phyloP scores from a whole-genome alignment of 2,888 invertebrate species.

The Furcula furcula region DNA sequence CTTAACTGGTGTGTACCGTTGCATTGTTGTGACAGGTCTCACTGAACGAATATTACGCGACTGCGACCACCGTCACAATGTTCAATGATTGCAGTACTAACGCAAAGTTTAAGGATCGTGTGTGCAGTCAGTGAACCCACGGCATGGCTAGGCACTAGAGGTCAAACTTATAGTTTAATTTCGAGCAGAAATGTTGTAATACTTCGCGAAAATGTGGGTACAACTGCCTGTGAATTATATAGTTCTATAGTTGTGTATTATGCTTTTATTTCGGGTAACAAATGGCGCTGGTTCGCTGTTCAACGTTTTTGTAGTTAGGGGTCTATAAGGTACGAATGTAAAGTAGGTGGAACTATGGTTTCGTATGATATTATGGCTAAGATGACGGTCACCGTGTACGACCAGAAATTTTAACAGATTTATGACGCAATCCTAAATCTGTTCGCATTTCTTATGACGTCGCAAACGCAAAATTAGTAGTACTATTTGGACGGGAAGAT shows the following conservation, averaged over 20 bases:
- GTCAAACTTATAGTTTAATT: background rate
- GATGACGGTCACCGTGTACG: too few species aligned
- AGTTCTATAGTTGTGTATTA: conserved; percentile 1
- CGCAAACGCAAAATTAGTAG: too few species aligned
- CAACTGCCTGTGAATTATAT: too few species aligned
- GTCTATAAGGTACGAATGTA: background rate
- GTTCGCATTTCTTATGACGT: too few species aligned
- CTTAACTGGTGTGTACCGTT: background rate
- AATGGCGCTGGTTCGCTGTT: conserved; percentile 18
- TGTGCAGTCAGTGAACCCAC: background rate
- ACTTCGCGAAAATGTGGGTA: background rate
- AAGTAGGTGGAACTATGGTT: too few species aligned
- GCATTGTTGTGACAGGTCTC: background rate
- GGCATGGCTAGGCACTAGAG: background rate
- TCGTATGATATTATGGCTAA: too few species aligned
- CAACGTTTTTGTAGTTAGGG: conserved; percentile 3
- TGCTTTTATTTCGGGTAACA: background rate
- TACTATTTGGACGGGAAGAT: too few species aligned
- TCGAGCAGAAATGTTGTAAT: background rate
- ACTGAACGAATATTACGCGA: background rate
- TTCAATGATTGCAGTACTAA: too few species aligned
- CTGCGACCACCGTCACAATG: background rate
- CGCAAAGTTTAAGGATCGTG: too few species aligned
- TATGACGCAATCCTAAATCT: too few species aligned
- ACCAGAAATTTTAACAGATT: too few species aligned